Evolutionary conservation across 2,888 invertebrate species (phyloP), one percentile per base, ranked within the genome.

Genomic region (Ashinkailepas kermadecensis): DNA sequence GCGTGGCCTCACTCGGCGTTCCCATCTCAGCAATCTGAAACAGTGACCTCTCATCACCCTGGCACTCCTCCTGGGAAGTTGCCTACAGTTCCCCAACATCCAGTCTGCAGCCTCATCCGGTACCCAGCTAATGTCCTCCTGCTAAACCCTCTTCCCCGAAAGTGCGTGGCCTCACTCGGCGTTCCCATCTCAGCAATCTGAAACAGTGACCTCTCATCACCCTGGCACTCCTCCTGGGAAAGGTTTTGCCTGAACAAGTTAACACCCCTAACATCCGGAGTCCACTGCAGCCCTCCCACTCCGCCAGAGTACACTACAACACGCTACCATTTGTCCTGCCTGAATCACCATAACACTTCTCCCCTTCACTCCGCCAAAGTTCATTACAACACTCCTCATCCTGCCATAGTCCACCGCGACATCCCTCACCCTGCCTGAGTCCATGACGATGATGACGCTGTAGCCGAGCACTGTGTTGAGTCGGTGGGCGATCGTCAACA

Each of bases 391-490:
- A 23, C 10, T 9, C 7, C 8, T 23, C n/a, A 70, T 7, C 12
- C 70, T 39, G 15, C 15, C 67, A 23, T 13, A 23, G 4, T 54
- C 15, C 1, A 54, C 6, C 12, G 0, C 2, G 8, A 3, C 65
- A 15, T 23, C n/a, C 91, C 93, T 83, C 84, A 86, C 86, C 85
- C 84, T 84, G 82, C 86, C 87, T n/a, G 84, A 83, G 57, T 86
- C 86, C 85, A 87, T 84, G 11, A 86, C 86, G 80, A 86, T 81
- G 25, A 87, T 85, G 57, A 85, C 84, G 86, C 94, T 93, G 64
- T 94, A 94, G 89, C 95, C 95, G 91, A 96, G 91, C 85, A 97
- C 95, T 56, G 96, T 97, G 88, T 96, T 96, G 83, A 97, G 91
- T 39, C 96, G 91, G 89, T 97, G 96, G 67, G 96, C 96, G 87